Conservation (phyloP, 1,140 invertebrate genomes). For the Drosophila arizonae region DNA sequence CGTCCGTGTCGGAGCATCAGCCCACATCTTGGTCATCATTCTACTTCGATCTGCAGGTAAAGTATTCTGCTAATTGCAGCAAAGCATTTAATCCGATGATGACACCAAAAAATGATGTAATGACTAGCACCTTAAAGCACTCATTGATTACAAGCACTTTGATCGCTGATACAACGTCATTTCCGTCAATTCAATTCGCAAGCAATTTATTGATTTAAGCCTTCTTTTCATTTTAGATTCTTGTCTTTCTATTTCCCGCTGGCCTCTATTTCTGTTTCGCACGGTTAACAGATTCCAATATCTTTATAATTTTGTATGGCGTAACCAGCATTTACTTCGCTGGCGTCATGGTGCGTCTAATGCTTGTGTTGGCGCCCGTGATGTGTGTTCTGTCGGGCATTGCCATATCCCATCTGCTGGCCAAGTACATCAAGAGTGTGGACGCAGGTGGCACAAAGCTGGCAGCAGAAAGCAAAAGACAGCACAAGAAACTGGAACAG, state of each 20-base stretch:
- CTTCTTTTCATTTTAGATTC: slow-evolving; percentile 84
- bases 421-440: slow-evolving; percentile 95
- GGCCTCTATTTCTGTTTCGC: slow-evolving; percentile 98
- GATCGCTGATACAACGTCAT: slow-evolving; percentile 71
- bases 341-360: slow-evolving; percentile 98
- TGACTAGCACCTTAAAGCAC: slow-evolving; percentile 81
- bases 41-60: slow-evolving; percentile 96
- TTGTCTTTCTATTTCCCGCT: slow-evolving; percentile 97
- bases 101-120: slow-evolving; percentile 55
- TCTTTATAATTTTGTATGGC: slow-evolving; percentile 98
- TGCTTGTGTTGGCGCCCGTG: slow-evolving; percentile 98
- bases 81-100: slow-evolving; percentile 44
- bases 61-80: not conserved
- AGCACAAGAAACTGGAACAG: slow-evolving; percentile 88
- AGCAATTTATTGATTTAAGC: not conserved
- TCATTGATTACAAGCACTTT: slow-evolving; percentile 81
- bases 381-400: slow-evolving; percentile 99
- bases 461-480: slow-evolving; percentile 82
- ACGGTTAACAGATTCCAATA: slow-evolving; percentile 96
- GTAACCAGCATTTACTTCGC: slow-evolving; percentile 99
- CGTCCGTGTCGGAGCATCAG: slow-evolving; percentile 99
- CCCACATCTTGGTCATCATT: slow-evolving; percentile 99
- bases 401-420: slow-evolving; percentile 93
- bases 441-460: slow-evolving; percentile 84
- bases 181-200: not conserved